Percentiles rank a stretch among this genome's conserved stretches.
Evolutionary conservation across 2,113 vertebrate genomes (phyloP).

Genomic region (Plectropomus leopardus): DNA sequence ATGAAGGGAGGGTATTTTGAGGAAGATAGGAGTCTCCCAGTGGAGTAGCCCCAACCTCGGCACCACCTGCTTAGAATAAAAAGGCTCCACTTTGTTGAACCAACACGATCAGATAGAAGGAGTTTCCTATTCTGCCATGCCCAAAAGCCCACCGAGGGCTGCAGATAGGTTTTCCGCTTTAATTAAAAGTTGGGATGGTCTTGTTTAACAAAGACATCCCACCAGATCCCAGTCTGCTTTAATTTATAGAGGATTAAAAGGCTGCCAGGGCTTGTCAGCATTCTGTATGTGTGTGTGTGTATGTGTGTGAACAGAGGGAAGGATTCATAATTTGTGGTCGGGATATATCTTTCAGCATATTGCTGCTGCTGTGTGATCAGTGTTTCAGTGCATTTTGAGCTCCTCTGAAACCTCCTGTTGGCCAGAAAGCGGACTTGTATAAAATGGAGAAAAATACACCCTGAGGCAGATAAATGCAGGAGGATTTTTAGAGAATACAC

Average conservation of each 20-base stretch:
- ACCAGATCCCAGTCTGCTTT: constrained; percentile 63
- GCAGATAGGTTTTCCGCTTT: constrained; percentile 67
- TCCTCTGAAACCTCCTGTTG: neutral
- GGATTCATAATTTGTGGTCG: constrained; percentile 41
- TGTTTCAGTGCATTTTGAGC: constrained; percentile 12
- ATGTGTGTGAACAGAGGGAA: constrained; percentile 32
- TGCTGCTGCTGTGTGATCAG: constrained; percentile 34
- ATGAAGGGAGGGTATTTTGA: constrained; percentile 19
- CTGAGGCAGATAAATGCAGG: neutral
- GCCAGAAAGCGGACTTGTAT: neutral
- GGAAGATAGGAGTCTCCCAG: constrained; percentile 15
- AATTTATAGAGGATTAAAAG: constrained; percentile 77
- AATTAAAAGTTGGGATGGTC: constrained; percentile 76
- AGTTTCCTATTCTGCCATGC: constrained; percentile 34
- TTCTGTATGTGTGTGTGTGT: neutral
- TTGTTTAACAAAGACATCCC: constrained; percentile 72
- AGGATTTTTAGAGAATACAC: neutral
- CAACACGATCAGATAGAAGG: constrained; percentile 58
- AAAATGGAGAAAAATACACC: neutral
- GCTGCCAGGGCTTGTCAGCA: constrained; percentile 42
- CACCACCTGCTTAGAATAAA: constrained; percentile 60
- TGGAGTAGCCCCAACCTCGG: constrained; percentile 39
- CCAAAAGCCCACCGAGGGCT: constrained; percentile 31
- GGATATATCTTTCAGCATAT: constrained; percentile 39
- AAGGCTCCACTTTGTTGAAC: constrained; percentile 37